Evolutionary conservation across 1,140 invertebrate species (phyloP), one percentile per base, ranked within the genome.

Genomic region (Aradophagus sp.): DNA sequence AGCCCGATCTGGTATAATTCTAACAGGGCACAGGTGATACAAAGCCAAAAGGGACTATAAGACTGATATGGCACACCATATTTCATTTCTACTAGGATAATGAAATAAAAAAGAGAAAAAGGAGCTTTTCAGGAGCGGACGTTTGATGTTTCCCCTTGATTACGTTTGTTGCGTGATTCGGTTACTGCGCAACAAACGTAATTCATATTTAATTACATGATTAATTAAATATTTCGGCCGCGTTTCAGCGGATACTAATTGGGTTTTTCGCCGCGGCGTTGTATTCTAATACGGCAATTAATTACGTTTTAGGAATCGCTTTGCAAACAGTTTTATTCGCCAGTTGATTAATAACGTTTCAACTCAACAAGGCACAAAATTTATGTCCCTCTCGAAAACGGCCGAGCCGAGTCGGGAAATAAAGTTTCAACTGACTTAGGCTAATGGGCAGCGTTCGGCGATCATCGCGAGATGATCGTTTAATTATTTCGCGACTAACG

Each of bases 341-440:
- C 34, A 16, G 23, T 26, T 47, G 42, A 59, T 59, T 59, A 59
- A 59, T 56, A 45, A 56, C 32, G 32, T 59, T 59, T 47, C 34
- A 47, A 27, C 13, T 32, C 42, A 47, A 47, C 39, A 47, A 45
- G 42, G 26, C 15, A 23, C 32, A 29, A 38, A 47, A 47, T 47
- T 56, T 56, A 56, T 35, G 19, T 14, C 5, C 16, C 31, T n/a
- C 26, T 44, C 35, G 5, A 39, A 35, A 56, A 44, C 20, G 12
- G 11, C 35, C 7, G n/a, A 4, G 2, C 10, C 1, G 17, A 8
- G 7, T 13, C 8, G 6, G 15, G 35, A 36, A 17, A 36, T 17
- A 36, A 16, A 20, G 36, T 15, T 13, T 36, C 2, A 26, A 48
- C 11, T 12, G 19, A 6, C 17, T 12, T 11, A 10, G n/a, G 20